Base-by-base conservation (phyloP, 2,797 vertebrate species). In the Scolopax rusticola region DNA sequence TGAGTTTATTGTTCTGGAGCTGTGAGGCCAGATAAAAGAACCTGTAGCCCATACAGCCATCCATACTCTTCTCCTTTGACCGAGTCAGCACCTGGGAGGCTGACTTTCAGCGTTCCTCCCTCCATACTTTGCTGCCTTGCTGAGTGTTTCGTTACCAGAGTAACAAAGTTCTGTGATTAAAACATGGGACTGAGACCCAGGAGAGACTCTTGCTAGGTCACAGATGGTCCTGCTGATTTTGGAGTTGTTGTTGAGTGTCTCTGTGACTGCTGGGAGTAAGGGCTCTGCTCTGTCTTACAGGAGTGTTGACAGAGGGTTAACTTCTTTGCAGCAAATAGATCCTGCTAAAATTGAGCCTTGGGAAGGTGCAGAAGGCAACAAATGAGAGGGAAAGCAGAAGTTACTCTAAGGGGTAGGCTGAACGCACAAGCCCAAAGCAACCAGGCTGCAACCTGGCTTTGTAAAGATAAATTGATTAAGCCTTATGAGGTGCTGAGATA, bases 391-490 rank as follows among this genome's bases (percentile, higher is more conserved):
- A 78, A 71, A 8, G 32, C 45, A 84, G 40, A 71, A 87, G 54
- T n/a, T 45, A 25, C 53, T 77, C 0, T 33, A 54, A 89, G 40
- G 64, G 33, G 14, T 16, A 63, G 56, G 33, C 8, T 82, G 43
- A 85, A 56, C 45, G 64, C 13, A 23, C 7, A 11, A 32, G 24
- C 25, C 40, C 36, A 81, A 76, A 57, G 61, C 64, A 90, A 68
- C 65, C 19, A 88, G 69, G 27, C 51, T 86, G 16, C 4, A 1
- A 3, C 50, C 38, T 81, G 27, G 15, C 38, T 87, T 81, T 69
- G 15, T 57, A 77, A 87, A 81, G 69, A 90, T 85, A 90, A 81
- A 87, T 45, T 75, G 65, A 87, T 91, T 74, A 86, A 87, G 81
- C 50, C 33, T 87, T 89, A 54, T 54, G 67, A 96, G 32, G 32